Evolutionary conservation across 2,888 invertebrate species (phyloP), one percentile per base, ranked within the genome.

Genomic region (Oegoconia quadripuncta): DNA sequence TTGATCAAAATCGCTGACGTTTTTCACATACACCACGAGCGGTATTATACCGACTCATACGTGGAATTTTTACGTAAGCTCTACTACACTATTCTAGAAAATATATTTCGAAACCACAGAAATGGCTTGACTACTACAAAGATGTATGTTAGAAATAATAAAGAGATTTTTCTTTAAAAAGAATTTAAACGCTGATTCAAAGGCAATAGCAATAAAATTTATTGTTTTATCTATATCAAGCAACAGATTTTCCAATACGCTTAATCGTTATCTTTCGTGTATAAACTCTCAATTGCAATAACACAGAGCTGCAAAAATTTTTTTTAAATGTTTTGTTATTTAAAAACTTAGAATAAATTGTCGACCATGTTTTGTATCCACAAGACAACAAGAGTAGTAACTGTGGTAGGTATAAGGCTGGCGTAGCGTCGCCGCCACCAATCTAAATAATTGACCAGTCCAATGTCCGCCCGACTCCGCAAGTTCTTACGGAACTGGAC

Each of bases 361-460:
- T n/a, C n/a, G n/a, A n/a, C n/a, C n/a, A n/a, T n/a, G n/a, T n/a
- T n/a, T n/a, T n/a, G n/a, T n/a, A n/a, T n/a, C n/a, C n/a, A n/a
- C n/a, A n/a, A n/a, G n/a, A n/a, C n/a, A n/a, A n/a, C n/a, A 26
- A 15, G 15, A 20, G 29, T 30, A 14, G 30, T 22, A n/a, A 2
- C 9, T 5, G 43, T 41, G 40, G 60, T 61, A 56, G 59, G 62
- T 62, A 62, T 50, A 47, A 55, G 59, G 48, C 47, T 59, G 58
- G 57, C 64, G 54, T 49, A 58, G 59, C 42, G 44, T 56, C 60
- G 59, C 47, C 81, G 75, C 71, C 72, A 67, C 80, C 87, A 86
- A 87, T 87, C 87, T 87, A 86, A 87, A 87, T 87, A 86, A 87
- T 87, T 87, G 87, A 83, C 81, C 74, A 68, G 66, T 72, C 63